Conservation (phyloP, 2,113 vertebrate genomes). For the Geothlypis trichas region DNA sequence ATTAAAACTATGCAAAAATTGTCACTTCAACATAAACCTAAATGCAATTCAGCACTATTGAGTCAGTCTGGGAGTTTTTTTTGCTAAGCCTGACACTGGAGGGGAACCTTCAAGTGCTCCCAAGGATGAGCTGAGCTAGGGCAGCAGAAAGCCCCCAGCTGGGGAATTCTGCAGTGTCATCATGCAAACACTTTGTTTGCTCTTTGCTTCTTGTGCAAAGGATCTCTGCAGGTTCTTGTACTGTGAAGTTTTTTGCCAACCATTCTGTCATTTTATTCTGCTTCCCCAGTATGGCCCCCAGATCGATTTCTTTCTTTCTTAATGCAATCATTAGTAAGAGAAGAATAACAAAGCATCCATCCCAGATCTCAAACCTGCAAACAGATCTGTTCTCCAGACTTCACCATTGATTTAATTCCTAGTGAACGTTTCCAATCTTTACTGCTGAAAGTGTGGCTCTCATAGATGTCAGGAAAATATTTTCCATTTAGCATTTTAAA, state of each 20-base stretch:
- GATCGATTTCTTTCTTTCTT: conserved; percentile 41
- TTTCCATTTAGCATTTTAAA: neutral
- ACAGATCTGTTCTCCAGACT: conserved; percentile 27
- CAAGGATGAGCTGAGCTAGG: neutral
- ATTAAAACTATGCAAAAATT: conserved; percentile 46
- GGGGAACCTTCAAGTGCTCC: neutral
- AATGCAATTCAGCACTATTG: conserved; percentile 38
- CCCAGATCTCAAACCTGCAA: conserved; percentile 39
- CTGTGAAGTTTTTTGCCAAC: conserved; percentile 29
- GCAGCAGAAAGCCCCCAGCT: neutral
- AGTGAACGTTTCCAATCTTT: conserved; percentile 59
- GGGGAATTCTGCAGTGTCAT: neutral
- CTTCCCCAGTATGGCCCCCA: conserved; percentile 19
- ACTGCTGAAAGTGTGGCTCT: neutral
- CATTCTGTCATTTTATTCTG: conserved; percentile 60
- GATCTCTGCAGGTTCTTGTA: neutral
- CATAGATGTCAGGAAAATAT: neutral
- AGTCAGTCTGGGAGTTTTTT: neutral
- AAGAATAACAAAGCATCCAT: conserved; percentile 37
- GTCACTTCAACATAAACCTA: conserved; percentile 33
- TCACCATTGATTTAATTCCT: conserved; percentile 43
- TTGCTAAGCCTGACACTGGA: neutral
- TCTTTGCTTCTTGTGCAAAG: neutral
- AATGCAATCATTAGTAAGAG: conserved; percentile 31
- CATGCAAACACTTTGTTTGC: neutral